A percentile compares a stretch with the other conserved stretches of the same genome.
Conservation (phyloP, 2,113 vertebrate genomes). For the Spea multiplicata region DNA sequence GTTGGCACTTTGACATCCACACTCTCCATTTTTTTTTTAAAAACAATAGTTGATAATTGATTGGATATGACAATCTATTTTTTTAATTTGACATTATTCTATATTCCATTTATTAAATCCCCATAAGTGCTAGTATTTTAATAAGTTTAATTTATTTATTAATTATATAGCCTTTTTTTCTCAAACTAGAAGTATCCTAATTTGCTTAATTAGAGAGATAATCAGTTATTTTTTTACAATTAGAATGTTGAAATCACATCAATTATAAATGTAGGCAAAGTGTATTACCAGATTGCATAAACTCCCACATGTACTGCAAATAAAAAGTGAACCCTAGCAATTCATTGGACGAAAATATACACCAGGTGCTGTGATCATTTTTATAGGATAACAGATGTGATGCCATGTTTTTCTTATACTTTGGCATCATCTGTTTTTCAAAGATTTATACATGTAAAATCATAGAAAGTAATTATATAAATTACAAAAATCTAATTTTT, state of each 20-base stretch:
- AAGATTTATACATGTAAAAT: background rate
- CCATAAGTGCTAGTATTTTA: too few species aligned
- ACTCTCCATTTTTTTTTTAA: too few species aligned
- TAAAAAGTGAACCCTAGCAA: constrained; percentile 28
- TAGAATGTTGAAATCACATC: constrained; percentile 24
- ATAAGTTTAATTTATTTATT: too few species aligned
- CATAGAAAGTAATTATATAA: background rate
- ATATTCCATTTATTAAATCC: too few species aligned
- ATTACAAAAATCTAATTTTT: too few species aligned
- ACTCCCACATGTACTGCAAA: constrained; percentile 33
- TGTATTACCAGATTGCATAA: constrained; percentile 27
- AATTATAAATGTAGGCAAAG: constrained; percentile 22
- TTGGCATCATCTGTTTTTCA: constrained; percentile 10
- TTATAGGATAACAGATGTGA: constrained; percentile 30
- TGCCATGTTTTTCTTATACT: constrained; percentile 7
- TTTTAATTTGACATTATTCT: too few species aligned
- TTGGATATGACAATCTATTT: too few species aligned
- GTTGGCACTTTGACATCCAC: too few species aligned
- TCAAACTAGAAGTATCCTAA: background rate
- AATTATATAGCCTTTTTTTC: background rate
- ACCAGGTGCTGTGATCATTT: constrained; percentile 25
- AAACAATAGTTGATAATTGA: too few species aligned
- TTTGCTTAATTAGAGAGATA: constrained; percentile 28
- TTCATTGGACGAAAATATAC: constrained; percentile 25
- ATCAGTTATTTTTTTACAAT: constrained; percentile 6